A percentile compares a stretch with the other conserved stretches of the same genome.
phyloP scores from a whole-genome alignment of 2,888 invertebrate species.

The Drosophila borborema region DNA sequence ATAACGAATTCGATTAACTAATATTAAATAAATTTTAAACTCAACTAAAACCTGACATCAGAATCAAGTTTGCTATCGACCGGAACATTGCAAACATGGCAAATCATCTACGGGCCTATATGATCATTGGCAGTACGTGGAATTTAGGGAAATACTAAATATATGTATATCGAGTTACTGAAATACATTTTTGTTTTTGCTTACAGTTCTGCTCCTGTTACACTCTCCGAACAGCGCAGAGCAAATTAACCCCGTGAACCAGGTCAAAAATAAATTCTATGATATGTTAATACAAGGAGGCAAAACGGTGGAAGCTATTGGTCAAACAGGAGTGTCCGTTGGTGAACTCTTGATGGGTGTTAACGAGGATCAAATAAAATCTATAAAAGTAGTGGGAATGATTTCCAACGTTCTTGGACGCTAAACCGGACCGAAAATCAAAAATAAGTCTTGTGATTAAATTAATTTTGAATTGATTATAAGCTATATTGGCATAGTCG shows the following conservation, averaged over 20 bases:
- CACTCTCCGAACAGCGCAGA: neutral
- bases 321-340: neutral
- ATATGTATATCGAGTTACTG: neutral
- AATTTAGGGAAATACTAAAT: neutral
- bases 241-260: rapidly evolving
- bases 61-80: neutral
- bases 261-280: neutral
- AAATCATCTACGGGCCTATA: neutral
- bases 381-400: rapidly evolving
- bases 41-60: neutral
- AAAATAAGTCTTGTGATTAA: neutral
- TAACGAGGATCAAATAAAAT: rapidly evolving
- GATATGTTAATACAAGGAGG: neutral
- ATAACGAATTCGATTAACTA: neutral
- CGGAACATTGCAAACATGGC: slow-evolving; percentile 5
- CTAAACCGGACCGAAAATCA: too few species aligned
- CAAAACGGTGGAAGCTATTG: neutral
- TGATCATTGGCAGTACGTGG: slow-evolving; percentile 9
- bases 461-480: neutral
- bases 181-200: neutral
- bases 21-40: neutral
- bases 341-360: neutral
- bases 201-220: slow-evolving; percentile 12
- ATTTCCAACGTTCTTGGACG: neutral
- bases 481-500: neutral